Evolutionary conservation across 2,888 invertebrate species (phyloP).

Genomic region (Anarsia innoxiella): DNA sequence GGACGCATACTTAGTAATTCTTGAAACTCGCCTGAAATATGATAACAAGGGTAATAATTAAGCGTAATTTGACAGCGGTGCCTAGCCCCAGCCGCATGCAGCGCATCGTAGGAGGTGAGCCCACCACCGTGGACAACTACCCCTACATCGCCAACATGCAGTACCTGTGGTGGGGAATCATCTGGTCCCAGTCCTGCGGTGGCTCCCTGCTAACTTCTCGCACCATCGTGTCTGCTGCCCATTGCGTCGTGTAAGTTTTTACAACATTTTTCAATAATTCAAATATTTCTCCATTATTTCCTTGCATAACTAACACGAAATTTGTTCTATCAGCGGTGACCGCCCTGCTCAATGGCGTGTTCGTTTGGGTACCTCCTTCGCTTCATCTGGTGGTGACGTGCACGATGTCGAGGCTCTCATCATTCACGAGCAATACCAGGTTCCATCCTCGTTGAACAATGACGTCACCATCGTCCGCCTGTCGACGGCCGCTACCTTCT

Average conservation of each 20-base stretch:
- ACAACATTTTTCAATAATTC: neutral
- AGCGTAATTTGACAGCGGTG: neutral
- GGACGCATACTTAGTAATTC: too few relatives aligned
- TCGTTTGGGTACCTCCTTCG: conserved; percentile 28
- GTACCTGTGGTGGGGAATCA: neutral
- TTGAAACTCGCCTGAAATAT: too few relatives aligned
- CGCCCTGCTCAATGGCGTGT: conserved; percentile 20
- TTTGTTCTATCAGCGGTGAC: conserved; percentile 25
- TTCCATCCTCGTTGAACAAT: conserved; percentile 19
- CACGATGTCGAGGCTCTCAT: conserved; percentile 17
- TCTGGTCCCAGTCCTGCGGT: conserved; percentile 8
- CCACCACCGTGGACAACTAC: conserved; percentile 1
- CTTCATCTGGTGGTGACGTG: conserved; percentile 27
- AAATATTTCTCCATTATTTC: too few relatives aligned
- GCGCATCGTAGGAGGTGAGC: conserved; percentile 42
- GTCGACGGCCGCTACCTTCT: conserved; percentile 10
- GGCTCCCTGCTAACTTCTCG: conserved; percentile 11
- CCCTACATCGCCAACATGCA: conserved; percentile 6
- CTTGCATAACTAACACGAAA: too few relatives aligned
- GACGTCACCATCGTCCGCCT: conserved; percentile 27
- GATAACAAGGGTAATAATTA: too few relatives aligned
- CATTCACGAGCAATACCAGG: conserved; percentile 22
- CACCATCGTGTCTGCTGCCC: conserved; percentile 8
- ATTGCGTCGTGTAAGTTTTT: conserved; percentile 7
- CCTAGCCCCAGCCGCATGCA: too few relatives aligned